Base-by-base conservation (phyloP, 2,888 invertebrate genomes). In the Strigamia transsilvanica region DNA sequence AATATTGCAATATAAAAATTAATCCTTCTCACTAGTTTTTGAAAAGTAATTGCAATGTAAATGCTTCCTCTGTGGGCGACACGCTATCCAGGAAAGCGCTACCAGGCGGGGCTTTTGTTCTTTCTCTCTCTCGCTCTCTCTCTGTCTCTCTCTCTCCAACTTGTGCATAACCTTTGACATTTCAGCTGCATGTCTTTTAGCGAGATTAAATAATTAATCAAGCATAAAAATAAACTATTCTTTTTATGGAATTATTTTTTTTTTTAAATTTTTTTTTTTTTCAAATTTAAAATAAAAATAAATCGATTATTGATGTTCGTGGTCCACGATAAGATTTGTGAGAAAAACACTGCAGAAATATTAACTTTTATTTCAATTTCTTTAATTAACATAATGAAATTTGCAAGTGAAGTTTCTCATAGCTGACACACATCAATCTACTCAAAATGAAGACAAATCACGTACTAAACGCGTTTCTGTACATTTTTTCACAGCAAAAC, bases 41-140 rank as follows among this genome's bases (percentile, higher is more conserved):
- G 9, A 18, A 56, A 56, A 56, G 15, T 18, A 56, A 56, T 56
- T 56, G 56, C 56, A 56, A 18, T 56, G 18, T 56, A 56, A 56
- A 56, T 56, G 56, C 56, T 56, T 56, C 56, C 56, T 56, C 56
- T 18, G 6, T 56, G 56, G n/a, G 56, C n/a, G 56, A 21, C 56
- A 56, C 56, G 56, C 56, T 18, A 56, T 56, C n/a, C 56, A 56
- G 56, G 18, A 56, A 56, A 56, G 56, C 56, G 56, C 56, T 56
- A 18, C 56, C 56, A 56, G 56, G 56, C 56, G 56, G 56, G 7
- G 56, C 56, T 56, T 56, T 56, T 56, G 56, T 56, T 56, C 56
- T 56, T 18, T 9, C 56, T 18, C 21, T 12, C 15, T 5, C 2
- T n/a, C 46, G 2, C 4, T 15, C 15, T 6, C 12, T 13, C 56